phyloP scores from a whole-genome alignment of 2,113 vertebrate species.

The Salvelinus namaycush region DNA sequence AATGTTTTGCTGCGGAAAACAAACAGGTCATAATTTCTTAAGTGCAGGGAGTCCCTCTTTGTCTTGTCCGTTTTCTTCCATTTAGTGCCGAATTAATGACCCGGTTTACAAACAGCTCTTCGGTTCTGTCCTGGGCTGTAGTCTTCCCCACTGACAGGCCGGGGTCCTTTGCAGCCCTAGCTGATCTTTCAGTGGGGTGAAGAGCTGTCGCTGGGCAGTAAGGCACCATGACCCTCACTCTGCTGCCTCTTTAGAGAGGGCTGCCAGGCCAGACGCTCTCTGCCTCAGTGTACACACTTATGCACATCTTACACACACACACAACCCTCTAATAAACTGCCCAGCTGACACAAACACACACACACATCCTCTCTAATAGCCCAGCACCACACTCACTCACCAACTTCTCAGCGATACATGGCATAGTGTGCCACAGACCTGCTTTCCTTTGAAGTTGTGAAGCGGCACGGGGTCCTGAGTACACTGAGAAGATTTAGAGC shows the following conservation, averaged over 20 bases:
- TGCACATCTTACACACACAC: background rate
- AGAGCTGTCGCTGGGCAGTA: slow-evolving; percentile 41
- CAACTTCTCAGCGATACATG: background rate
- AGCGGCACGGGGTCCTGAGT: slow-evolving; percentile 10
- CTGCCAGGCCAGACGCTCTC: slow-evolving; percentile 17
- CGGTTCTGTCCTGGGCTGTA: background rate
- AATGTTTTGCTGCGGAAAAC: no score
- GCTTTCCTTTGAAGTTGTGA: slow-evolving; percentile 23
- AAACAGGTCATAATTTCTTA: no score
- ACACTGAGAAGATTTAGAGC: slow-evolving; percentile 28
- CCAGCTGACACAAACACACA: slow-evolving; percentile 8
- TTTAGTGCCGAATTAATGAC: no score
- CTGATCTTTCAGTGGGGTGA: slow-evolving; percentile 29
- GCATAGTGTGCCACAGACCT: background rate
- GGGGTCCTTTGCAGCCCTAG: slow-evolving; percentile 14
- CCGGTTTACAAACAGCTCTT: slow-evolving; percentile 10
- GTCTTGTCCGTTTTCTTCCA: no score
- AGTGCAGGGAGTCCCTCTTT: no score
- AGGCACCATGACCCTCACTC: slow-evolving; percentile 20
- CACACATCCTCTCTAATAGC: background rate
- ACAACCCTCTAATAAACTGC: background rate
- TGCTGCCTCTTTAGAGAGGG: slow-evolving; percentile 6
- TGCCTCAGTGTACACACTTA: slow-evolving; percentile 6
- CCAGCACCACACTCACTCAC: background rate
- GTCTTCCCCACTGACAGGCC: slow-evolving; percentile 5